Percentiles rank a stretch among this genome's conserved stretches.
Evolutionary conservation across 2,888 invertebrate species (phyloP).

Genomic region (Euclidia mi): DNA sequence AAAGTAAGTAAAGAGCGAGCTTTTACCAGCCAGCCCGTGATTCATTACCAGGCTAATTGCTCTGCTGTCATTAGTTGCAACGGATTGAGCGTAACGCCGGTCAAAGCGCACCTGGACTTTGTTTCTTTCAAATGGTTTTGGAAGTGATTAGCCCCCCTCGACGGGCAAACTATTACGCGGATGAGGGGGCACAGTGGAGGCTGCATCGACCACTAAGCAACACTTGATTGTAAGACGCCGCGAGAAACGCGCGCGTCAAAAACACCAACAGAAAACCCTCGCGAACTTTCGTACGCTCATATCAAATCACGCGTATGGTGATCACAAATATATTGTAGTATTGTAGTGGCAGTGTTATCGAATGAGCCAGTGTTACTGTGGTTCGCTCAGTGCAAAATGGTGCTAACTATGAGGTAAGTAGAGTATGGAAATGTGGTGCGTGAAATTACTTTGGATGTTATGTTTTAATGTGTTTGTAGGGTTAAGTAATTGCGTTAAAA

Average conservation of each 20-base stretch:
- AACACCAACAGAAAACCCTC: slow-evolving; percentile 14
- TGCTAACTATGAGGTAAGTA: slow-evolving; percentile 83
- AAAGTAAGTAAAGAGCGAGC: slow-evolving; percentile 15
- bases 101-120: slow-evolving; percentile 68
- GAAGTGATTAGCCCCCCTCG: slow-evolving; percentile 69
- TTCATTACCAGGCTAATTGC: slow-evolving; percentile 59
- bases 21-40: slow-evolving; percentile 18
- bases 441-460: slow-evolving; percentile 22
- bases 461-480: neutral
- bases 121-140: slow-evolving; percentile 67
- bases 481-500: neutral
- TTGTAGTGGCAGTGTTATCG: slow-evolving; percentile 56
- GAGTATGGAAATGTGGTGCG: slow-evolving; percentile 59
- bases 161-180: slow-evolving; percentile 71
- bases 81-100: slow-evolving; percentile 69
- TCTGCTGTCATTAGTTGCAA: slow-evolving; percentile 62
- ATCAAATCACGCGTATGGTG: slow-evolving; percentile 44
- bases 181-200: slow-evolving; percentile 76
- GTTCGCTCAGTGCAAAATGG: slow-evolving; percentile 77
- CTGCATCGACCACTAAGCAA: slow-evolving; percentile 62
- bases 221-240: slow-evolving; percentile 74
- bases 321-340: slow-evolving; percentile 34
- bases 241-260: slow-evolving; percentile 63
- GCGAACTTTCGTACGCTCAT: slow-evolving; percentile 51
- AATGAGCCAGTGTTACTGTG: slow-evolving; percentile 62